Evolutionary conservation across 1,140 invertebrate genomes (phyloP).

Genomic region (Drosophila grimshawi): DNA sequence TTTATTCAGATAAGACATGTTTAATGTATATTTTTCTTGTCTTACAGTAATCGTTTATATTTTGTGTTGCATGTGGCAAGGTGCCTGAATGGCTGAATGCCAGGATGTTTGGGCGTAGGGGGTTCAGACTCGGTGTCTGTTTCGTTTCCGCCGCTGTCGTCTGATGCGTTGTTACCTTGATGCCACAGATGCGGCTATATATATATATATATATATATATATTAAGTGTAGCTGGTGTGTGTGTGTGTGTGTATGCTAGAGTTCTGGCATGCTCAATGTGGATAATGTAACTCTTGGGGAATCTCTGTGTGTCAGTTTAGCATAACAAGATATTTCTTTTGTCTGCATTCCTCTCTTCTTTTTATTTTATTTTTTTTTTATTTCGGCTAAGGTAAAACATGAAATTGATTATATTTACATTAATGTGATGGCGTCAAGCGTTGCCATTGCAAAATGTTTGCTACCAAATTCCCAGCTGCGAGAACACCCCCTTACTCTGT

Average conservation of each 20-base stretch:
- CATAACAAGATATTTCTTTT: constrained; percentile 82
- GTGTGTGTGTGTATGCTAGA: constrained; percentile 24
- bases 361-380: constrained; percentile 32
- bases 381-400: constrained; percentile 76
- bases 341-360: constrained; percentile 45
- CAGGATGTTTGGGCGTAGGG: background rate
- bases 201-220: background rate
- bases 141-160: constrained; percentile 62
- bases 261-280: constrained; percentile 47
- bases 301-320: constrained; percentile 83
- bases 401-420: constrained; percentile 83
- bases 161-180: constrained; percentile 72
- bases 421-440: constrained; percentile 79
- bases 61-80: constrained; percentile 54
- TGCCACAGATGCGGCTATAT: constrained; percentile 53
- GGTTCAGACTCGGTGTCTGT: constrained; percentile 59
- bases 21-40: constrained; percentile 82
- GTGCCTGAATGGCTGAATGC: background rate
- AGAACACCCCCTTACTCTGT: background rate
- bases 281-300: constrained; percentile 81
- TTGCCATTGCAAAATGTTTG: constrained; percentile 70
- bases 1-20: constrained; percentile 83
- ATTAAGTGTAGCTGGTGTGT: background rate
- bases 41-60: constrained; percentile 83
- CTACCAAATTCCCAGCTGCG: constrained; percentile 31